Conservation (phyloP, 2,113 vertebrate genomes). For the Raja brachyura region DNA sequence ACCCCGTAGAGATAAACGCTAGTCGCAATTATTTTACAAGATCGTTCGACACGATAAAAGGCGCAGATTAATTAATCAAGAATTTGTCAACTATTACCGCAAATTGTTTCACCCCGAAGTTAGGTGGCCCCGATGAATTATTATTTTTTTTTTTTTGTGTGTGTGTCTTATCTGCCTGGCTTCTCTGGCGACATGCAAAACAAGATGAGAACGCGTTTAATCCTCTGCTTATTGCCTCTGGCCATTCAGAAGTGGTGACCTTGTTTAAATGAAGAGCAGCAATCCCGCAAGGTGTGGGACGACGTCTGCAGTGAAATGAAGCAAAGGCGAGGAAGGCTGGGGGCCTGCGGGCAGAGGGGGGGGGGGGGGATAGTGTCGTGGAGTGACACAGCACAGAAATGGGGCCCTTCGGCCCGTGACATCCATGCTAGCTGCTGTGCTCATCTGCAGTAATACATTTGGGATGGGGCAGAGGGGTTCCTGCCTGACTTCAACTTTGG, state of each 20-base stretch:
- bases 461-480: too few relatives aligned
- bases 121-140: neutral
- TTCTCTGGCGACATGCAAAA: neutral
- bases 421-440: too few relatives aligned
- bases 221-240: neutral
- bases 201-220: constrained; percentile 14
- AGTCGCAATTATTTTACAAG: constrained; percentile 28
- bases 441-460: too few relatives aligned
- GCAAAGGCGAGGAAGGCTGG: too few relatives aligned
- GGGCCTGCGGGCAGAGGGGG: too few relatives aligned
- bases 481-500: too few relatives aligned
- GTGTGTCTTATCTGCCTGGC: neutral
- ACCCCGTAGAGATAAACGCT: neutral
- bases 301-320: too few relatives aligned
- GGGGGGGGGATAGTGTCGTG: too few relatives aligned
- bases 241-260: neutral
- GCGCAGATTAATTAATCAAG: constrained; percentile 28
- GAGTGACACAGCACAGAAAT: too few relatives aligned
- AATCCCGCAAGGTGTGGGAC: too few relatives aligned
- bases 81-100: constrained; percentile 21
- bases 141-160: too few relatives aligned
- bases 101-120: constrained; percentile 17
- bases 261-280: neutral
- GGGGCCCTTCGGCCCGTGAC: too few relatives aligned
- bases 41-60: constrained; percentile 17